Conservation (phyloP, 2,113 vertebrate genomes). For the Hydropotes inermis region DNA sequence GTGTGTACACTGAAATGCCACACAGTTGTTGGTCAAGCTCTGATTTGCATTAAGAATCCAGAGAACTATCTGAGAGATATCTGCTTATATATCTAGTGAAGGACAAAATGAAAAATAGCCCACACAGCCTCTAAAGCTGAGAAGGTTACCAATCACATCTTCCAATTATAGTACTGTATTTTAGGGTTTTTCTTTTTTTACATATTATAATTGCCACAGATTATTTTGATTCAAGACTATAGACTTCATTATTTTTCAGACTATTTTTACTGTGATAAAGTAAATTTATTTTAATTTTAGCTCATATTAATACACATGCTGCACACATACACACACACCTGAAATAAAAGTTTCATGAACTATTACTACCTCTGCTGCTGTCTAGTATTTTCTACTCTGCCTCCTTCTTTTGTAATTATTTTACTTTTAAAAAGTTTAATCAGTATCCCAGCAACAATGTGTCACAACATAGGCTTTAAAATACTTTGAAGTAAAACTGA, state of each 20-base stretch:
- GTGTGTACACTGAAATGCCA: not conserved
- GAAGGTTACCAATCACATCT: not conserved
- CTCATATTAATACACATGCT: not conserved
- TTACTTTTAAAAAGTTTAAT: not conserved
- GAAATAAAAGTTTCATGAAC: not conserved
- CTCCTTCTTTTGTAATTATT: conserved; percentile 5
- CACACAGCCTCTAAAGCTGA: not conserved
- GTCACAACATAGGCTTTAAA: not conserved
- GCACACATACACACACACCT: not conserved
- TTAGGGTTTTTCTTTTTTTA: not conserved
- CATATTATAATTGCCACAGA: not conserved
- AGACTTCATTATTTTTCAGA: not conserved
- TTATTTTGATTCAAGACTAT: conserved; percentile 21
- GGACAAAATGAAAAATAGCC: not conserved
- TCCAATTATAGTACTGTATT: conserved; percentile 8
- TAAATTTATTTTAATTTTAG: conserved; percentile 23
- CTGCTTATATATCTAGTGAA: not conserved
- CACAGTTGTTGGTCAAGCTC: not conserved
- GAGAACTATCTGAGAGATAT: not conserved
- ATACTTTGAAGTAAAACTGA: not conserved
- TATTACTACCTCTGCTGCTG: not conserved
- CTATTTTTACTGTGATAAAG: not conserved
- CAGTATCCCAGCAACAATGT: not conserved
- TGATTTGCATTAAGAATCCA: not conserved
- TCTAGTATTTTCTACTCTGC: not conserved